Percentiles rank a stretch among this genome's conserved stretches.
Evolutionary conservation across 2,797 vertebrate genomes (phyloP).

Genomic region (Coregonus sp.): DNA sequence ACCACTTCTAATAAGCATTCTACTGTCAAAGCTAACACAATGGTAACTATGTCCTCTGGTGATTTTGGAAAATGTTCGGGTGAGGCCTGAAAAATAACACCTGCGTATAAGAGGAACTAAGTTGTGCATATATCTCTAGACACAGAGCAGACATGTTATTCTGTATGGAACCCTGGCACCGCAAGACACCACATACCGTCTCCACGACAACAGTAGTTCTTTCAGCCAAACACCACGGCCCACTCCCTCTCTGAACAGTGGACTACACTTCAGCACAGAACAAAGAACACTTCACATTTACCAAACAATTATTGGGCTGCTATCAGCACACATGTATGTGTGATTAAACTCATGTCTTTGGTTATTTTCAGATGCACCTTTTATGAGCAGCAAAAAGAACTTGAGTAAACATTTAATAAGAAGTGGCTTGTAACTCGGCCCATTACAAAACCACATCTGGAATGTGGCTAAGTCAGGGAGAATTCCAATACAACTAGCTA

Average conservation of each 20-base stretch:
- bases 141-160: constrained; percentile 18
- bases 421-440: neutral
- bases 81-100: neutral
- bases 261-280: constrained; percentile 22
- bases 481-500: neutral
- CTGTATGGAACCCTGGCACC: constrained; percentile 27
- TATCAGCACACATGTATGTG: neutral
- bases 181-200: constrained; percentile 22
- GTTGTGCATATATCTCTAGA: neutral
- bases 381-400: neutral
- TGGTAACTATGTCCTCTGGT: neutral
- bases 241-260: constrained; percentile 29
- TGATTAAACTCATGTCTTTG: neutral
- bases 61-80: neutral
- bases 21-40: neutral
- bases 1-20: neutral
- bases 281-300: constrained; percentile 21
- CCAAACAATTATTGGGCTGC: constrained; percentile 12
- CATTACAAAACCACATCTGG: neutral
- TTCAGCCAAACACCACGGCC: constrained; percentile 22
- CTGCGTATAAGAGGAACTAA: neutral
- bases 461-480: neutral
- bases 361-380: neutral
- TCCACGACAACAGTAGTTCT: constrained; percentile 35
- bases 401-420: neutral